Evolutionary conservation across 2,888 invertebrate genomes (phyloP).

Genomic region (Gari tellinella): DNA sequence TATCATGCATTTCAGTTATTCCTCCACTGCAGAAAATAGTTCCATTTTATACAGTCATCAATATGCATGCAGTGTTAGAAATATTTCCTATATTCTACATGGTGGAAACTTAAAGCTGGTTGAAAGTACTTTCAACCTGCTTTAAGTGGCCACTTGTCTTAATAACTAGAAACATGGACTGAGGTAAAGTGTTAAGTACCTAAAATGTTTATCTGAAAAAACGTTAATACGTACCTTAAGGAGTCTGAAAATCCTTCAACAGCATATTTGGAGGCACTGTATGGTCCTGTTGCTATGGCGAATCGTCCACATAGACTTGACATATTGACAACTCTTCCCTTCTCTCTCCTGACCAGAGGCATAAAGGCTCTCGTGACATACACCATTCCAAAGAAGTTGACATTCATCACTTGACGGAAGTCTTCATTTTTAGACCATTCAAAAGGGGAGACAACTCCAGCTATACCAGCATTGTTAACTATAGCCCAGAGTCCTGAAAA

Average conservation of each 20-base stretch:
- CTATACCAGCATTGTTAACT: constrained; percentile 75
- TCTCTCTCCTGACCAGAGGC: constrained; percentile 66
- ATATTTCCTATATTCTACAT: too few species aligned
- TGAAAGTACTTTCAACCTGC: too few species aligned
- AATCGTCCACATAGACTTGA: constrained; percentile 66
- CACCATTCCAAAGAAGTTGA: constrained; percentile 81
- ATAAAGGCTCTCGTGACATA: constrained; percentile 68
- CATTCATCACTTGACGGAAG: constrained; percentile 66
- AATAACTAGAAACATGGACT: too few species aligned
- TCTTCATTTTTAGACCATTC: constrained; percentile 78
- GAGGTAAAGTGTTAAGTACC: too few species aligned
- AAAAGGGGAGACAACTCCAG: constrained; percentile 67
- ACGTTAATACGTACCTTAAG: constrained; percentile 60
- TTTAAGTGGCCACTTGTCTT: too few species aligned
- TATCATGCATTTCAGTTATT: too few species aligned
- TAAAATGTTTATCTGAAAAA: too few species aligned
- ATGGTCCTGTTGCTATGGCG: constrained; percentile 57
- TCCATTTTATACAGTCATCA: too few species aligned
- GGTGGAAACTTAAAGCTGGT: too few species aligned
- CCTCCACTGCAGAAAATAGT: too few species aligned
- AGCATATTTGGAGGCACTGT: constrained; percentile 71
- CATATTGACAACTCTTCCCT: constrained; percentile 73
- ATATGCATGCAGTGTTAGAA: too few species aligned
- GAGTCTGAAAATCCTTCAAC: constrained; percentile 71
- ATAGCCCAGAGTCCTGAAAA: constrained; percentile 67